Percentiles rank a stretch among this genome's conserved stretches.
These are phyloP conservation scores for Meandrina meandrites DNA, from an alignment of 92 coral and sea anemone genomes.

Conservation along the genomic window DNA sequence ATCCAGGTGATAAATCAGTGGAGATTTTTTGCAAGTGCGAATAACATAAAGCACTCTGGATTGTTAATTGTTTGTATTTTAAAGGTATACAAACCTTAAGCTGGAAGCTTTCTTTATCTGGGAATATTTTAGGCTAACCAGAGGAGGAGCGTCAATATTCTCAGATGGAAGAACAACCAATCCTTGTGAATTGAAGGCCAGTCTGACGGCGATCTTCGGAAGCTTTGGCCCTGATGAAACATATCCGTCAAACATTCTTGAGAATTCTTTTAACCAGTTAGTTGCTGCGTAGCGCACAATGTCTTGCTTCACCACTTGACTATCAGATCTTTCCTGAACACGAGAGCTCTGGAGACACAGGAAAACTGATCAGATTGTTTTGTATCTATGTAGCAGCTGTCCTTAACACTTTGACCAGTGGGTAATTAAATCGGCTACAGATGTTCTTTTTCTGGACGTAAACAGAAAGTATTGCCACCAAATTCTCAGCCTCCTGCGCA, in stretches of 20 bases:
- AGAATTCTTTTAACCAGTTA: slow-evolving; percentile 79
- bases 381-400: neutral
- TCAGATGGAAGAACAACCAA: slow-evolving; percentile 37
- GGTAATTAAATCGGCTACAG: no score
- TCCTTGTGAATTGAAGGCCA: slow-evolving; percentile 71
- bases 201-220: slow-evolving; percentile 48
- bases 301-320: slow-evolving; percentile 49
- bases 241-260: slow-evolving; percentile 69
- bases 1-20: no score
- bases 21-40: no score
- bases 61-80: no score
- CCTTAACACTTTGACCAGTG: neutral
- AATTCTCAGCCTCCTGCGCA: no score
- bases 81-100: slow-evolving; percentile 38
- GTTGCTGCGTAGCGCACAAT: slow-evolving; percentile 54
- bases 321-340: slow-evolving; percentile 38
- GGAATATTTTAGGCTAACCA: slow-evolving; percentile 47
- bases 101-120: slow-evolving; percentile 51
- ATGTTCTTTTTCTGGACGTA: no score
- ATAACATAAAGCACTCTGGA: no score
- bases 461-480: neutral
- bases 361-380: neutral
- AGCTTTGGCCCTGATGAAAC: slow-evolving; percentile 78
- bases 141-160: slow-evolving; percentile 11
- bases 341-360: slow-evolving; percentile 42